Evolutionary conservation across 1,140 invertebrate genomes (phyloP), one percentile per base, ranked within the genome.

Genomic region (Paralvinella palmiformis): DNA sequence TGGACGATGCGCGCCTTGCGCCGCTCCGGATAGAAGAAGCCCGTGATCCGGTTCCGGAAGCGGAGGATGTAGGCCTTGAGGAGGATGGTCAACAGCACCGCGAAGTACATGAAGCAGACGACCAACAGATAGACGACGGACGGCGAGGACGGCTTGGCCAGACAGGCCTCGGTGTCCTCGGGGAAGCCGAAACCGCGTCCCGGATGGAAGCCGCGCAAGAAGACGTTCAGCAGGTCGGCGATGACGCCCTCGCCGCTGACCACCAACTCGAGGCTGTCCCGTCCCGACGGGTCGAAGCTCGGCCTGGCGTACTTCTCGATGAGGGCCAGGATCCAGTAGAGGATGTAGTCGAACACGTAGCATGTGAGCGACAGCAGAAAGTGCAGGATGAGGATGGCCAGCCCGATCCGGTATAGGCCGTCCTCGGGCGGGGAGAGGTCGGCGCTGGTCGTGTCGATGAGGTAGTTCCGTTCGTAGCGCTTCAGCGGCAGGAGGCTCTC

Each of bases 21-120:
- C n/a, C 62, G 31, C n/a, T 65, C 63, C 10, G 41, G 29, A 31
- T 67, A 67, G 41, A 67, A 67, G 58, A 52, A 60, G 4, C 66
- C 62, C 15, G 62, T 57, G 37, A 65, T 41, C 41, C 15, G 6
- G 48, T 67, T 64, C n/a, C 66, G 62, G 15, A 59, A 27, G 31
- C 66, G 52, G 27, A 67, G 36, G 10, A 55, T n/a, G 63, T 63
- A 59, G 5, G 66, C 66, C 22, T 67, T 64, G 41, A 59, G 29
- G 27, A 67, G 50, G 2, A 60, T 37, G 1, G 45, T 29, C 13
- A 59, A 5, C 4, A 59, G 44, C 22, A 67, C 22, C n/a, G 32
- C 66, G 15, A 67, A 17, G 33, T 65, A 63, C n/a, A 59, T n/a
- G 2, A 45, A 55, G 1, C 10, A 37, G 2, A 65, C 10, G 24